phyloP scores from a whole-genome alignment of 2,797 vertebrate genomes.

The Pseudocheirus occidentalis region DNA sequence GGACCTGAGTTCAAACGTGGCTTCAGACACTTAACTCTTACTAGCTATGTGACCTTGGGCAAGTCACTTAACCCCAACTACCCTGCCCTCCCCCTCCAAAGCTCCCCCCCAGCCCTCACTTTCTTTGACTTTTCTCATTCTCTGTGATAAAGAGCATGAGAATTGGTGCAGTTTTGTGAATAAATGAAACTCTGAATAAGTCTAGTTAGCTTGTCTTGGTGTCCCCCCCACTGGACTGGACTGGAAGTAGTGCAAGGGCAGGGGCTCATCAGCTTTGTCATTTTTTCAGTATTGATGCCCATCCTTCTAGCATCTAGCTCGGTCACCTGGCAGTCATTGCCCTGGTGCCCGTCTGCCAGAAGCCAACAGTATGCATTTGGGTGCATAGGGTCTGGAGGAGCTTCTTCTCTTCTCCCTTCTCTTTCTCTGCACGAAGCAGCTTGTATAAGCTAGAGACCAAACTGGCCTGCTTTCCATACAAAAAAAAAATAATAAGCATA shows the following conservation, averaged over 20 bases:
- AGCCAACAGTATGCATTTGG: not conserved
- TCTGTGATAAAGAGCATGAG: not conserved
- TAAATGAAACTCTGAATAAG: not conserved
- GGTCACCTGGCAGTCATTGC: slow-evolving; percentile 3
- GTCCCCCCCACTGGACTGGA: not conserved
- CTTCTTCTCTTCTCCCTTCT: slow-evolving; percentile 7
- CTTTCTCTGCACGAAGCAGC: not conserved
- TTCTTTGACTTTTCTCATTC: not conserved
- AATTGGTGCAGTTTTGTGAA: not conserved
- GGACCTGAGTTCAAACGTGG: too few species aligned
- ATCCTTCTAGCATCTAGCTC: slow-evolving; percentile 5
- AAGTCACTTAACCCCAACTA: too few species aligned
- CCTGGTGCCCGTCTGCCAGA: not conserved
- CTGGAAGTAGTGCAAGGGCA: not conserved
- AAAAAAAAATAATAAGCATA: slow-evolving; percentile 20
- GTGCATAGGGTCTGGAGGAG: slow-evolving; percentile 37
- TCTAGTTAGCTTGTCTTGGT: not conserved
- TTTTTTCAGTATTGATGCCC: not conserved
- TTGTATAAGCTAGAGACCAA: slow-evolving; percentile 32
- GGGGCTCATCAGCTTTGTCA: slow-evolving; percentile 7
- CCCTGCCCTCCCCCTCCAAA: too few species aligned
- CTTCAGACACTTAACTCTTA: too few species aligned
- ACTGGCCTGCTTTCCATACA: slow-evolving; percentile 56
- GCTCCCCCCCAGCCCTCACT: too few species aligned
- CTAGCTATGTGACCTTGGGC: too few species aligned